These are phyloP conservation scores for Lepus timidus DNA, from an alignment of 2,113 vertebrate genomes.

Conservation along the genomic window DNA sequence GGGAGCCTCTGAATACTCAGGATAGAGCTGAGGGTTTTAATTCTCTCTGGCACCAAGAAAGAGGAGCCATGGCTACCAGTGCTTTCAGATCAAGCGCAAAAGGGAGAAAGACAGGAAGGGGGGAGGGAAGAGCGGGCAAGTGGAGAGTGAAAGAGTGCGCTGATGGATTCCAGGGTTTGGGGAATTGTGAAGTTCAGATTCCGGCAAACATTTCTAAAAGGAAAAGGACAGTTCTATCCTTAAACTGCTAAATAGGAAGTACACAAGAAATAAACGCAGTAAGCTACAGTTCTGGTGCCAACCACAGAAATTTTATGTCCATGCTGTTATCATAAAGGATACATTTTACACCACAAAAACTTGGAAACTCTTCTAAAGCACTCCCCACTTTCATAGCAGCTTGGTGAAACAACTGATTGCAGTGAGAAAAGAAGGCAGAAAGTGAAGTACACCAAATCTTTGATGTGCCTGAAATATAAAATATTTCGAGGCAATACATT, in stretches of 20 bases:
- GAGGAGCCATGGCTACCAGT: background rate
- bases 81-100: background rate
- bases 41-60: background rate
- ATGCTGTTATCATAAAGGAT: background rate
- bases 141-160: background rate
- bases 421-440: conserved; percentile 11
- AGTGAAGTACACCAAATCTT: background rate
- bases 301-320: background rate
- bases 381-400: conserved; percentile 39
- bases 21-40: background rate
- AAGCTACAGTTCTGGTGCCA: background rate
- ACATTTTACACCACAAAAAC: conserved; percentile 7
- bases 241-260: background rate
- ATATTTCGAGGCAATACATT: background rate
- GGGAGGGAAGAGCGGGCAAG: too few relatives aligned
- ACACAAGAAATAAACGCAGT: conserved; percentile 23
- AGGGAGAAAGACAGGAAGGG: background rate
- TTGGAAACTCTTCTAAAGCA: conserved; percentile 42
- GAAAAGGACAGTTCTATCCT: background rate
- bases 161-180: background rate
- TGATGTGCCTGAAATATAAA: background rate
- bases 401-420: conserved; percentile 38
- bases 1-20: background rate
- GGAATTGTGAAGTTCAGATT: too few relatives aligned
- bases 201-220: background rate